Conservation (phyloP, 1,140 invertebrate genomes). For the Aphidius gifuensis region DNA sequence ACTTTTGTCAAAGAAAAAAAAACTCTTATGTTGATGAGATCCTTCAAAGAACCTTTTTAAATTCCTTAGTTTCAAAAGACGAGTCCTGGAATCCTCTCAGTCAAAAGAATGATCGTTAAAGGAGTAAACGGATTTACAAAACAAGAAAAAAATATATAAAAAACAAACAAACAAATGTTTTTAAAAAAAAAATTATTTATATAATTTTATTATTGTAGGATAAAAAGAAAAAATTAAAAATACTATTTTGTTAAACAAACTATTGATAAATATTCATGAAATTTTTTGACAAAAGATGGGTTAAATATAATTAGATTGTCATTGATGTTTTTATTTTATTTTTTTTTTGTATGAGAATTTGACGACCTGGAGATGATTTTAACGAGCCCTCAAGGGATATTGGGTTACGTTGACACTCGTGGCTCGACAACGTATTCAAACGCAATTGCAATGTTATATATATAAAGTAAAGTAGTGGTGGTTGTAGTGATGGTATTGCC, state of each 20-base stretch:
- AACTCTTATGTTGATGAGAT: slow-evolving; percentile 25
- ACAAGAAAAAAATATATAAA: not conserved
- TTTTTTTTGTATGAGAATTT: slow-evolving; percentile 20
- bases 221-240: not conserved
- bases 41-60: slow-evolving; percentile 13
- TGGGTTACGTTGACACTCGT: slow-evolving; percentile 18
- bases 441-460: not conserved
- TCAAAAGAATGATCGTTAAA: slow-evolving; percentile 7
- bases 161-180: not conserved
- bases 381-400: slow-evolving; percentile 30
- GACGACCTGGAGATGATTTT: slow-evolving; percentile 28
- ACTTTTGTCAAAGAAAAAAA: slow-evolving; percentile 11
- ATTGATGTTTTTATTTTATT: no score
- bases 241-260: no score
- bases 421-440: slow-evolving; percentile 1
- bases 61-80: slow-evolving; percentile 17
- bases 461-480: slow-evolving; percentile 2
- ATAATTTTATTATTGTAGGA: slow-evolving; percentile 3
- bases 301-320: no score
- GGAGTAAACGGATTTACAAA: slow-evolving; percentile 5
- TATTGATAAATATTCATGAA: no score
- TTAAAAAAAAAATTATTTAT: slow-evolving; percentile 3
- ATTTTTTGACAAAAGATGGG: no score
- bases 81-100: slow-evolving; percentile 10
- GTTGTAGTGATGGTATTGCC: slow-evolving; percentile 8